These are phyloP conservation scores for Luperina nickerlii DNA, from an alignment of 2,888 invertebrate species.

Conservation along the genomic window DNA sequence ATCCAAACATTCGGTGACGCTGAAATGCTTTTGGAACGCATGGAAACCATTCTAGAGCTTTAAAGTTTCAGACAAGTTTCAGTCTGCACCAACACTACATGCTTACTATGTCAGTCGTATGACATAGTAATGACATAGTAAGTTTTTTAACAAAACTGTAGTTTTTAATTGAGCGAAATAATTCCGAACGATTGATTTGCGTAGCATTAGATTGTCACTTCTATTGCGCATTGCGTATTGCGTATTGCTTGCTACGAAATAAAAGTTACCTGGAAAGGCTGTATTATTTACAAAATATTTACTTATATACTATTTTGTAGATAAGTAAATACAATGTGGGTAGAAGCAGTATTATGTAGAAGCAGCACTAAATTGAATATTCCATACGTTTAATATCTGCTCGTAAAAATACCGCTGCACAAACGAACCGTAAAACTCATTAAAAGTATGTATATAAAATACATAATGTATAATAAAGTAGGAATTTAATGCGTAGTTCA, in stretches of 20 bases:
- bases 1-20: not conserved
- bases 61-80: too few relatives aligned
- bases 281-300: not conserved
- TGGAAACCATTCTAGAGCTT: too few relatives aligned
- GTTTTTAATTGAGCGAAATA: not conserved
- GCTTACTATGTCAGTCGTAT: not conserved
- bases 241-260: not conserved
- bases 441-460: slow-evolving; percentile 43
- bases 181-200: too few relatives aligned
- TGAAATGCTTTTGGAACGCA: not conserved
- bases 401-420: slow-evolving; percentile 47
- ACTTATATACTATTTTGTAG: not conserved
- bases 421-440: slow-evolving; percentile 45
- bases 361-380: slow-evolving; percentile 2
- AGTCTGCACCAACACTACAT: not conserved
- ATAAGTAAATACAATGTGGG: not conserved
- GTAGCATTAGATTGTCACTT: not conserved
- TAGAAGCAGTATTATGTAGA: not conserved
- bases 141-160: not conserved
- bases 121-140: too few relatives aligned
- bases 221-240: not conserved
- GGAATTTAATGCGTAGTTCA: slow-evolving; percentile 26
- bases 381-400: not conserved
- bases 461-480: slow-evolving; percentile 36
- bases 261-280: not conserved